These are phyloP conservation scores for Campylomormyrus tamandua DNA, from an alignment of 2,113 vertebrate genomes.

Conservation along the genomic window DNA sequence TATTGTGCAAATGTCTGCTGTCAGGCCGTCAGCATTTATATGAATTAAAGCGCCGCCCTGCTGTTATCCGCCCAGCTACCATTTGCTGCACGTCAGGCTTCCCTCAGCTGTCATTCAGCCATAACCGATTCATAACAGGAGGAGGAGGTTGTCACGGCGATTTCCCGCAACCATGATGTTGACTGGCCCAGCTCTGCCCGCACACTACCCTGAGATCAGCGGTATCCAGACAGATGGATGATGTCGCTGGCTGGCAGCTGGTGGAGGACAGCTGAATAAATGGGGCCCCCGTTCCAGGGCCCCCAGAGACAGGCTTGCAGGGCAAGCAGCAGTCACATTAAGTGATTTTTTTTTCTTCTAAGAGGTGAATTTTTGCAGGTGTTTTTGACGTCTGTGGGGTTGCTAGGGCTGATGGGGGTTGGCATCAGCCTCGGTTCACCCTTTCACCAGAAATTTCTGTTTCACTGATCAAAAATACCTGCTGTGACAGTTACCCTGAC, in stretches of 20 bases:
- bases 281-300: neutral
- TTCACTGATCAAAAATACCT: neutral
- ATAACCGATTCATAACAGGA: slow-evolving; percentile 2
- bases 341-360: too few relatives aligned
- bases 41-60: neutral
- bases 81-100: neutral
- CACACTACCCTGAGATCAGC: neutral
- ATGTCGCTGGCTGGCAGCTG: neutral
- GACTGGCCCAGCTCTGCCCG: neutral
- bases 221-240: slow-evolving; percentile 5
- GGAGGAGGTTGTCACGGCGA: neutral
- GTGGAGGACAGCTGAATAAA: slow-evolving; percentile 17
- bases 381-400: neutral
- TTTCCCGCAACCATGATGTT: neutral
- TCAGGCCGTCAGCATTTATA: neutral
- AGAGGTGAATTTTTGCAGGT: neutral
- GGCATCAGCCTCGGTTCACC: neutral
- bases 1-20: neutral
- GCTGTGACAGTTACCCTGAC: neutral
- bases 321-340: neutral
- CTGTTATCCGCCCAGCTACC: neutral
- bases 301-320: neutral
- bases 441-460: neutral
- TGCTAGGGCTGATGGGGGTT: neutral
- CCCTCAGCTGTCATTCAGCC: neutral